Evolutionary conservation across 2,888 invertebrate species (phyloP).

Genomic region (Pseudococcus longispinus): DNA sequence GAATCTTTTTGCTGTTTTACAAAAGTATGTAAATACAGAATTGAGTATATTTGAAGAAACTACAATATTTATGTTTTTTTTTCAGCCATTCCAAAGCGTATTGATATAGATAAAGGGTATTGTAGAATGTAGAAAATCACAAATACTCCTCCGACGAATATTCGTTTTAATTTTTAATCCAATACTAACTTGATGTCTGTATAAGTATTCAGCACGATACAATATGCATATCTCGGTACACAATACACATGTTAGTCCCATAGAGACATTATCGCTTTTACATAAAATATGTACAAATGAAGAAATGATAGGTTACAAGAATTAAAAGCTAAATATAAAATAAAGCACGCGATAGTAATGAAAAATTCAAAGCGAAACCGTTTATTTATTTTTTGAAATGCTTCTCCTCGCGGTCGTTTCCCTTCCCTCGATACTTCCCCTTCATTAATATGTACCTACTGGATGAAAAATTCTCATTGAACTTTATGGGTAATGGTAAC

Average conservation of each 20-base stretch:
- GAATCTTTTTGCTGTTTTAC: too few relatives aligned
- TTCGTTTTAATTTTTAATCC: background rate
- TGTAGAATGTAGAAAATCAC: background rate
- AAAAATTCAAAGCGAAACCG: constrained; percentile 21
- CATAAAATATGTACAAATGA: constrained; percentile 31
- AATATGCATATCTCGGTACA: background rate
- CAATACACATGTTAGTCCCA: background rate
- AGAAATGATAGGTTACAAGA: constrained; percentile 23
- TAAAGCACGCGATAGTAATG: constrained; percentile 17
- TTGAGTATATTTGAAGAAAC: background rate
- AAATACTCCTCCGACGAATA: background rate
- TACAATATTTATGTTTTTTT: background rate
- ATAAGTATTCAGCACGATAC: constrained; percentile 8
- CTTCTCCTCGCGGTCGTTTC: background rate
- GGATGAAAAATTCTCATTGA: background rate
- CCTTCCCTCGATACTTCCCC: background rate
- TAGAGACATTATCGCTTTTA: constrained; percentile 28
- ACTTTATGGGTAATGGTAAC: background rate
- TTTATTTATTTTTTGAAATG: constrained; percentile 31
- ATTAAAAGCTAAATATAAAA: constrained; percentile 27
- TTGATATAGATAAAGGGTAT: background rate
- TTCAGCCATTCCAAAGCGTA: background rate
- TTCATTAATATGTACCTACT: background rate
- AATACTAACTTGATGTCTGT: constrained; percentile 7
- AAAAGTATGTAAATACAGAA: background rate